Base-by-base conservation (phyloP, 2,888 invertebrate species). In the Nebria salina region DNA sequence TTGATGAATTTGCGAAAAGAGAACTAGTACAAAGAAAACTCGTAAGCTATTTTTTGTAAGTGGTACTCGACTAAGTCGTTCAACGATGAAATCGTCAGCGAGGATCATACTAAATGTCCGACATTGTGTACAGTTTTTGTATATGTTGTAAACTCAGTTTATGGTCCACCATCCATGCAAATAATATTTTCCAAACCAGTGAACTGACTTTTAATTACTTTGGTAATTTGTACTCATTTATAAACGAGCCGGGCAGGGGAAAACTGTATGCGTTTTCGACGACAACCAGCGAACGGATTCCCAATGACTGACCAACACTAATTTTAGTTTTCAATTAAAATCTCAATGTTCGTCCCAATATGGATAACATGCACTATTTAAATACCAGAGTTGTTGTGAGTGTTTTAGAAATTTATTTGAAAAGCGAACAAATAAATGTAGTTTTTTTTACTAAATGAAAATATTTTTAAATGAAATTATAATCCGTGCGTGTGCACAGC, bases 311-410 rank as follows among this genome's bases (percentile, higher is more conserved):
- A 75, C 75, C 72, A 75, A 70, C 75, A 79, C 79, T 79, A 79
- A 79, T 79, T 79, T 74, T 75, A 79, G 79, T 79, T 79, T 79
- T 79, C 79, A 79, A 79, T 79, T 79, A 79, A 79, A 79, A 79
- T 79, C 79, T 25, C 79, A 79, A 79, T 79, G 75, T 20, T 70
- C 34, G 25, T 20, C 34, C 34, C 25, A 1, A 66, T 3, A 20
- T 7, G 7, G 15, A 15, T 66, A 11, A 7, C 25, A 20, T 8
- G 7, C 66, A 70, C 70, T 26, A 26, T 70, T 25, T 25, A 68
- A 25, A 15, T 68, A 25, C 34, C 26, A 11, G n/a, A 5, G 25
- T 7, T 25, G 13, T 2, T 7, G 20, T 26, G 70, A 7, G 0
- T 70, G 25, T 70, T 70, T 25, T 26, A 20, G 70, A 79, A 74